These are phyloP conservation scores for Amphipyra berbera DNA, from an alignment of 2,888 invertebrate genomes.

Conservation along the genomic window DNA sequence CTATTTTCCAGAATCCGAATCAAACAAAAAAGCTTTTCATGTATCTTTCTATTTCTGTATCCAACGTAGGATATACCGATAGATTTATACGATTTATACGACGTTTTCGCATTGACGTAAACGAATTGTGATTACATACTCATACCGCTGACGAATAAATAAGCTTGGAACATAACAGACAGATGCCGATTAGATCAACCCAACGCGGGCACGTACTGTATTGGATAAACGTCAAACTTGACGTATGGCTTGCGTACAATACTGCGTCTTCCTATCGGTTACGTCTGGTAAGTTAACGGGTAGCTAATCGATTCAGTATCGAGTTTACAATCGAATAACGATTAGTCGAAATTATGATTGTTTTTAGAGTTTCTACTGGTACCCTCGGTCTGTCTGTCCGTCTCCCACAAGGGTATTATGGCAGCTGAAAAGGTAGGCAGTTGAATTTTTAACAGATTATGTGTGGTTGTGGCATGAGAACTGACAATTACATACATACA, in stretches of 20 bases:
- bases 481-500: too few species aligned
- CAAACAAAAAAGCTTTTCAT: conserved; percentile 16
- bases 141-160: conserved; percentile 68
- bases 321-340: neutral
- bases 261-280: conserved; percentile 65
- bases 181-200: conserved; percentile 77
- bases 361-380: too few species aligned
- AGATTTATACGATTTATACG: conserved; percentile 16
- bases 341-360: neutral
- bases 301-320: conserved; percentile 33
- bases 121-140: conserved; percentile 67
- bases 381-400: too few species aligned
- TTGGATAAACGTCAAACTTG: conserved; percentile 87
- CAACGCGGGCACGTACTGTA: conserved; percentile 81
- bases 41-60: conserved; percentile 12
- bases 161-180: conserved; percentile 63
- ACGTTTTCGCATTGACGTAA: conserved; percentile 46
- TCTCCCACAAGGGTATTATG: too few species aligned
- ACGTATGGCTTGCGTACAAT: conserved; percentile 77
- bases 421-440: too few species aligned
- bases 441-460: too few species aligned
- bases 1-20: conserved; percentile 10
- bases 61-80: conserved; percentile 20
- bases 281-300: conserved; percentile 52
- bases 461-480: too few species aligned